These are phyloP conservation scores for Morpho helenor DNA, from an alignment of 2,888 invertebrate genomes.

Conservation along the genomic window DNA sequence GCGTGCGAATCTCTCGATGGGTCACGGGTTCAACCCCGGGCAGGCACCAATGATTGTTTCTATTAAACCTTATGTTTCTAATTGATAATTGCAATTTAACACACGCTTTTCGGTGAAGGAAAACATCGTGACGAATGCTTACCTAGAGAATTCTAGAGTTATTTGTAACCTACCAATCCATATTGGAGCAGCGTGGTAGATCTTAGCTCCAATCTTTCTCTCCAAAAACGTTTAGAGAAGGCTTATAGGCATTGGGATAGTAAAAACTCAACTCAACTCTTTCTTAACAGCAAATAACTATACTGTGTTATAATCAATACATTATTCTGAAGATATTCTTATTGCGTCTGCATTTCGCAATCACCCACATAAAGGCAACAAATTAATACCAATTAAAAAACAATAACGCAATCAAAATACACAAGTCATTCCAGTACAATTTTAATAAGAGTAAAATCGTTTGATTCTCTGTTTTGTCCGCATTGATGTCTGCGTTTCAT, in stretches of 20 bases:
- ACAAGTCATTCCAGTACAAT: conserved; percentile 22
- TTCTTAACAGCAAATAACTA: too few relatives aligned
- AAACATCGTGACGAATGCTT: background rate
- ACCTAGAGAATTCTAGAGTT: background rate
- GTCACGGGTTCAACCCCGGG: background rate
- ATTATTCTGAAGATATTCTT: too few relatives aligned
- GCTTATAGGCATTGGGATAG: background rate
- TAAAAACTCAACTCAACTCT: too few relatives aligned
- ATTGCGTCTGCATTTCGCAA: too few relatives aligned
- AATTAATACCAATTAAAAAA: conserved; percentile 17
- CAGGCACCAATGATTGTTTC: background rate
- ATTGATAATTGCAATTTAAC: background rate
- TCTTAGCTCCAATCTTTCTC: background rate
- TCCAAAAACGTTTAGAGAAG: background rate
- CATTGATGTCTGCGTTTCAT: conserved; percentile 19
- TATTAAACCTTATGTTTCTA: background rate
- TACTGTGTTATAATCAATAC: too few relatives aligned
- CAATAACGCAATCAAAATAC: conserved; percentile 11
- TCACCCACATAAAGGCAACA: background rate
- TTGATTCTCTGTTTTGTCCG: conserved; percentile 16
- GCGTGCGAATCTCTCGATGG: background rate
- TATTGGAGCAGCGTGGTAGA: background rate
- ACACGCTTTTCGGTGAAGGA: background rate
- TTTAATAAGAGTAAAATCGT: conserved; percentile 33
- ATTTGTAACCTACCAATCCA: too few relatives aligned